Conservation (phyloP, 1,140 invertebrate species). For the Metaphire vulgaris region DNA sequence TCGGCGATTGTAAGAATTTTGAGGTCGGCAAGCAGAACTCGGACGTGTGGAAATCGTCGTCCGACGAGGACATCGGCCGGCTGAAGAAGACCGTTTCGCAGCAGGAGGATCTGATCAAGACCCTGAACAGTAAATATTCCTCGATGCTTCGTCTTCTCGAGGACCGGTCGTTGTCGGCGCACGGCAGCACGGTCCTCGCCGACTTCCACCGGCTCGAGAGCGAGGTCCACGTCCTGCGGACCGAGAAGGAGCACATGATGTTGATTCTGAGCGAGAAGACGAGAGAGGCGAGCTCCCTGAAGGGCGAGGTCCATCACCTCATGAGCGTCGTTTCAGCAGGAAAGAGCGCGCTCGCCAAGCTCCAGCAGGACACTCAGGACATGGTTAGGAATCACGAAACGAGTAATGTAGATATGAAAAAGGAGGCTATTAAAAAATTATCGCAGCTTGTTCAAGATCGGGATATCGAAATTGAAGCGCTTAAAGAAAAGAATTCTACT, state of each 20-base stretch:
- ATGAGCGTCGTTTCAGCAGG: conserved; percentile 50
- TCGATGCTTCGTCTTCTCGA: conserved; percentile 45
- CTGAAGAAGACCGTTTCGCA: conserved; percentile 15
- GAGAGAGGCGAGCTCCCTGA: conserved; percentile 49
- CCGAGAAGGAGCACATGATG: conserved; percentile 51
- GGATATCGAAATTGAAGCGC: conserved; percentile 53
- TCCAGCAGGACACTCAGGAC: conserved; percentile 48
- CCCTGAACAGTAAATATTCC: conserved; percentile 18
- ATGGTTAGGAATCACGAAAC: conserved; percentile 35
- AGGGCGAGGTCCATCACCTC: conserved; percentile 50
- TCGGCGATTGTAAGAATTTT: background rate
- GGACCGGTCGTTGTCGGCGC: conserved; percentile 34
- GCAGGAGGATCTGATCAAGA: conserved; percentile 19
- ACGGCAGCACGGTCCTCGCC: conserved; percentile 36
- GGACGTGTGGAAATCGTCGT: background rate
- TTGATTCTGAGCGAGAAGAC: conserved; percentile 53
- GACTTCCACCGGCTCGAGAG: conserved; percentile 43
- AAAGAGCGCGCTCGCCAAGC: conserved; percentile 46
- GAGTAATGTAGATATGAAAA: conserved; percentile 44
- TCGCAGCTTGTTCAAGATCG: conserved; percentile 52
- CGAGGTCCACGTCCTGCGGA: conserved; percentile 38
- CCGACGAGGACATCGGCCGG: background rate
- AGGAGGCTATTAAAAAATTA: conserved; percentile 51
- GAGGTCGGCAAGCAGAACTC: background rate
- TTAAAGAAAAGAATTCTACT: conserved; percentile 51